Conservation (phyloP, 2,113 vertebrate genomes). For the Acrocephalus kingi region DNA sequence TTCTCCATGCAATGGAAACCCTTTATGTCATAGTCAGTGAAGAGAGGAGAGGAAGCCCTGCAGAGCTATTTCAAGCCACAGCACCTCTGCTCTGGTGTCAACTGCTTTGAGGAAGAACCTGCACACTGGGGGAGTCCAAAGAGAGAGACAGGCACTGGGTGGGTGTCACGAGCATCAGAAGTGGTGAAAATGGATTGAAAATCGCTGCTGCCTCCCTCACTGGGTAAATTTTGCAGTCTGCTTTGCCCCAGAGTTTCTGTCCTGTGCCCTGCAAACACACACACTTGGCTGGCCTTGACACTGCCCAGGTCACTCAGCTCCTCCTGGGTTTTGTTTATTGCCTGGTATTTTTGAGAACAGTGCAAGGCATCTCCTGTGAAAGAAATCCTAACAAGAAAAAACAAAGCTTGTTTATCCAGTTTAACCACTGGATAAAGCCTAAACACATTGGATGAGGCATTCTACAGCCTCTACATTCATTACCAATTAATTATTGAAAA, state of each 20-base stretch:
- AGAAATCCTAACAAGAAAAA: not conserved
- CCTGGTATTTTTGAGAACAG: not conserved
- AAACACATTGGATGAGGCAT: not conserved
- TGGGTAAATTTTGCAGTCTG: not conserved
- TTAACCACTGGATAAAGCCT: not conserved
- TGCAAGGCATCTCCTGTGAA: not conserved
- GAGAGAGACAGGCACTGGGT: not conserved
- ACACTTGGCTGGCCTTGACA: not conserved
- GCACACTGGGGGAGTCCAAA: not conserved
- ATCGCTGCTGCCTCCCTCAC: not conserved
- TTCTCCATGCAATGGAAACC: not conserved
- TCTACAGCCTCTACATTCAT: not conserved
- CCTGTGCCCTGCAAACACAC: not conserved
- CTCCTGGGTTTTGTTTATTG: not conserved
- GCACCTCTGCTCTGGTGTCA: not conserved
- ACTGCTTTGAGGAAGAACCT: not conserved
- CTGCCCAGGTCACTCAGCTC: not conserved
- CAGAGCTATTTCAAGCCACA: not conserved
- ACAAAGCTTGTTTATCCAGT: not conserved
- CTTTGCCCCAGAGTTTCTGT: not conserved
- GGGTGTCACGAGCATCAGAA: not conserved
- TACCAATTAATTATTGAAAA: conserved; percentile 64
- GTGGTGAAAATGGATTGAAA: not conserved
- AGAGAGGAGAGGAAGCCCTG: not conserved
- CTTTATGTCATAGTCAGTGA: not conserved